Base-by-base conservation (phyloP, 2,888 invertebrate genomes). In the Listrodromus nycthemerus region DNA sequence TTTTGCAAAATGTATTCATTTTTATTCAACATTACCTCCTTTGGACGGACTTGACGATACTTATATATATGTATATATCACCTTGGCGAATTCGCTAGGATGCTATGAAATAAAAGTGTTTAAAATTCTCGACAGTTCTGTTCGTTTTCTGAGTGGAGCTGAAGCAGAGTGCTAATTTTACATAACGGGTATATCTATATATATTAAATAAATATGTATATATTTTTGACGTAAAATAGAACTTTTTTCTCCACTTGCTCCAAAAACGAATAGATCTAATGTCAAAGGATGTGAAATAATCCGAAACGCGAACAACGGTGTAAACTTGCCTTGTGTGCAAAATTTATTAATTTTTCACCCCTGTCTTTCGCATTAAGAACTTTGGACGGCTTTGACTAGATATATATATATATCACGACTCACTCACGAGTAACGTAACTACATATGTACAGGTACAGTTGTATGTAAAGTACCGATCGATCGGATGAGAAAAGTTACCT, bases 391-490 rank as follows among this genome's bases (percentile, higher is more conserved):
- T 65, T 70, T 45, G 48, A 79, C 74, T 67, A 80, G 21, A 79
- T 48, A 61, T 48, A 45, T 48, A 61, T 48, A 45, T 21, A 58
- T 21, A 6, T 41, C 48, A 24, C 41, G 48, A 58, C 79, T 71
- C 41, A 7, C 41, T 65, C 10, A 7, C 27, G 71, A 80, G 70
- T 75, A 48, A 61, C 80, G 30, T 71, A 75, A 71, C 71, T 58
- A 61, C 74, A 74, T 76, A 76, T 83, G 30, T 71, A 79, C 63
- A 71, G 27, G 27, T 71, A 63, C 65, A 79, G 41, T 65, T 67
- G 76, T 67, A 80, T 79, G 63, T 61, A 67, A 67, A 63, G 73
- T 71, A 78, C 80, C 58, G 61, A 80, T 67, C 30, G 83, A 75
- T 75, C 80, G 67, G 76, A 80, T 52, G 19, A 37, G 21, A 69